Evolutionary conservation across 2,888 invertebrate species (phyloP), one percentile per base, ranked within the genome.

Genomic region (Emmelina monodactyla): DNA sequence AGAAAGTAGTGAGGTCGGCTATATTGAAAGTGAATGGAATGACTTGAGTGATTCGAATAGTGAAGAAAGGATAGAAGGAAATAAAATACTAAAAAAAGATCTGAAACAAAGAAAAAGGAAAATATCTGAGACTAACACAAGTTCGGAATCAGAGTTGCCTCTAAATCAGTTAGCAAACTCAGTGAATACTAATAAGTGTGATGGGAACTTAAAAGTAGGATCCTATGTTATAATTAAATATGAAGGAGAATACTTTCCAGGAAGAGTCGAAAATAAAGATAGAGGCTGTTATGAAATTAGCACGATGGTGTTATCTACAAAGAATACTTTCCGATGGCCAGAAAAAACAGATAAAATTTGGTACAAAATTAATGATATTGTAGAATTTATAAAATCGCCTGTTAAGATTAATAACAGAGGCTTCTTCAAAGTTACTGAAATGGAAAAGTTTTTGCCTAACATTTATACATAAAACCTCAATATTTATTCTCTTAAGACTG

Each of bases 271-370:
- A 28, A 37, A 33, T 4, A 7, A 37, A 28, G 37, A 29, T 29
- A 14, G 25, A 33, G 19, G 33, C n/a, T 11, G 10, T 28, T 39
- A 35, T 33, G 42, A 42, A 42, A 33, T 42, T 31, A 40, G 43
- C 22, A 40, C 40, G 28, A 43, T 43, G 43, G 37, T 40, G 22
- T 37, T 43, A 32, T 39, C 40, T 31, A 38, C 37, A 22, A 31
- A 30, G 5, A 43, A 43, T 34, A 39, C 37, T 7, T 43, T 40
- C 28, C 22, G 37, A 37, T 43, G 39, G 44, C 40, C 40, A 31
- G 37, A 38, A 33, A 38, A 31, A 34, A 16, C 35, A 22, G 40
- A 43, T 36, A 43, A 39, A 38, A 41, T 41, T 29, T 43, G 39
- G 41, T 41, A 43, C 33, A 16, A 9, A 34, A 34, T 36, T 31